Conservation (phyloP, 2,888 invertebrate genomes). For the Elegia similella region DNA sequence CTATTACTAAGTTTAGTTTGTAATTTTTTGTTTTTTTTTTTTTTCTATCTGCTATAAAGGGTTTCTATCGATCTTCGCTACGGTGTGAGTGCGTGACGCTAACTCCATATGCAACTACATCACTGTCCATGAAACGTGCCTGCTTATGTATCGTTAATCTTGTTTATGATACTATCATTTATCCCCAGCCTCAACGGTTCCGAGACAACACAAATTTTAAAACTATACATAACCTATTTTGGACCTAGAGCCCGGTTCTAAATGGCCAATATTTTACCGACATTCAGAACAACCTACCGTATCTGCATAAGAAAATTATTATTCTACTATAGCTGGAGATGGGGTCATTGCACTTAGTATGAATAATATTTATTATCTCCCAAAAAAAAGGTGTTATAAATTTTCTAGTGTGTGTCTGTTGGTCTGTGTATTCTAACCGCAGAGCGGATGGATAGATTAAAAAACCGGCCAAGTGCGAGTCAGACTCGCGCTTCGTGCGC, state of each 20-base stretch:
- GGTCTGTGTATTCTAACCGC: no score
- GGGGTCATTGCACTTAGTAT: no score
- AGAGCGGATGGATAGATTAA: no score
- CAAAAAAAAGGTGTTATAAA: no score
- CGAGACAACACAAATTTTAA: slow-evolving; percentile 49
- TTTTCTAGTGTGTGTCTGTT: no score
- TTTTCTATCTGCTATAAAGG: no score
- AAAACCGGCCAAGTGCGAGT: no score
- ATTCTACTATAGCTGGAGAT: no score
- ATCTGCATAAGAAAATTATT: no score
- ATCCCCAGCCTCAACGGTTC: slow-evolving; percentile 47
- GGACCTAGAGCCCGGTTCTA: neutral
- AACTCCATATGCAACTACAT: slow-evolving; percentile 61
- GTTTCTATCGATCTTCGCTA: slow-evolving; percentile 18
- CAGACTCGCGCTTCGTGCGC: no score
- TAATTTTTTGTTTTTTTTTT: neutral
- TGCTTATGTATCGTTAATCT: slow-evolving; percentile 77
- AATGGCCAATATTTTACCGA: neutral
- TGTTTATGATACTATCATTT: slow-evolving; percentile 78
- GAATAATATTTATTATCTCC: no score
- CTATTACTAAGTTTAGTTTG: no score
- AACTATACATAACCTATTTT: slow-evolving; percentile 29
- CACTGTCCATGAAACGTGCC: slow-evolving; percentile 73
- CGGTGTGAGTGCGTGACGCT: slow-evolving; percentile 41
- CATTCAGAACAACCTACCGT: neutral